Evolutionary conservation across 2,113 vertebrate species (phyloP).

Genomic region (Raja brachyura): DNA sequence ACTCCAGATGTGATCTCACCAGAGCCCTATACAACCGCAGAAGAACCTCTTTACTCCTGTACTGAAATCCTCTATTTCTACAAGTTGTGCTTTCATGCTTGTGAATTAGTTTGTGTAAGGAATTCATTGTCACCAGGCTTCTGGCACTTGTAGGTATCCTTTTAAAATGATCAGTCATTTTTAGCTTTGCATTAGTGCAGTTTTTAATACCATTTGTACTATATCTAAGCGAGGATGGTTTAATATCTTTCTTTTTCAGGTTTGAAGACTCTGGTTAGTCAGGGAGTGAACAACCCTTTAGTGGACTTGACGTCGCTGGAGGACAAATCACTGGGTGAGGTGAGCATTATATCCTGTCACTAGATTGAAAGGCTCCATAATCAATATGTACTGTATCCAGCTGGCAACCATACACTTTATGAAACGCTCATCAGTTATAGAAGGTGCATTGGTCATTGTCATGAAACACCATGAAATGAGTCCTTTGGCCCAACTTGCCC

Average conservation of each 20-base stretch:
- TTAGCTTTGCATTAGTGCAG: not conserved
- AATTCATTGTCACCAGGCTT: not conserved
- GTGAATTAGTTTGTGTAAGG: not conserved
- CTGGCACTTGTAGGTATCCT: not conserved
- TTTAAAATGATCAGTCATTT: not conserved
- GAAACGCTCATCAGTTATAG: not conserved
- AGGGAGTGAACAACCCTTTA: constrained; percentile 94
- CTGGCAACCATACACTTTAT: not conserved
- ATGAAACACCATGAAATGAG: no score
- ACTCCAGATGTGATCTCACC: no score
- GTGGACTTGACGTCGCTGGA: constrained; percentile 85
- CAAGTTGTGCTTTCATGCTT: not conserved
- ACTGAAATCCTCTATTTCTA: no score
- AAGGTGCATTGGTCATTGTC: not conserved
- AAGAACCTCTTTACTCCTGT: no score
- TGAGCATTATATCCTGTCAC: constrained; percentile 49
- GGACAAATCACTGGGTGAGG: constrained; percentile 92
- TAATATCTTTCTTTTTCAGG: constrained; percentile 56
- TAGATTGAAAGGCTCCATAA: not conserved
- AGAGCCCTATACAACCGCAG: no score
- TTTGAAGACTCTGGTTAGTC: constrained; percentile 84
- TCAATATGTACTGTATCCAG: no score
- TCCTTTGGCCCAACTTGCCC: no score
- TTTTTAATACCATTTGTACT: not conserved
- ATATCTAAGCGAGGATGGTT: not conserved